These are phyloP conservation scores for Saccostrea echinata DNA, from an alignment of 1,140 invertebrate genomes.

Conservation along the genomic window DNA sequence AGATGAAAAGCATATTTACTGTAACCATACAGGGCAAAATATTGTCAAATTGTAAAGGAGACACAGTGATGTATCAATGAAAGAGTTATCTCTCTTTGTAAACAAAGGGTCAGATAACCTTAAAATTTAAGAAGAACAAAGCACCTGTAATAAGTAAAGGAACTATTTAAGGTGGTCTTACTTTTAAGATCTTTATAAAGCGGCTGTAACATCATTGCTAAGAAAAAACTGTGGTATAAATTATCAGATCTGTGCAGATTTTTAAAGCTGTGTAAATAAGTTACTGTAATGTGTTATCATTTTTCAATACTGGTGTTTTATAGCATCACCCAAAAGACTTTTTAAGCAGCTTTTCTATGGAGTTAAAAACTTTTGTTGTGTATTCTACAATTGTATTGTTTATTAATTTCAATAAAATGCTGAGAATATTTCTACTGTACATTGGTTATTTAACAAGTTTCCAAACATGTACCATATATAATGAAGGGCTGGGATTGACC, in stretches of 20 bases:
- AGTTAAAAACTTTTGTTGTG: neutral
- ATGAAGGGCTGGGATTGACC: no score
- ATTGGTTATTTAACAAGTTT: no score
- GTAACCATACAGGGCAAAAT: no score
- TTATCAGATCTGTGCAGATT: neutral
- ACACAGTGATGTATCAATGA: no score
- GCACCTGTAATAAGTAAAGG: no score
- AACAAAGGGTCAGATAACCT: no score
- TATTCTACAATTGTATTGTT: neutral
- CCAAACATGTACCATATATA: no score
- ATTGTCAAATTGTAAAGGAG: no score
- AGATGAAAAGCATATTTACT: no score
- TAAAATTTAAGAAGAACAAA: no score
- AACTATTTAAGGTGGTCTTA: no score
- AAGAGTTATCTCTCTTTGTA: no score
- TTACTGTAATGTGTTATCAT: neutral
- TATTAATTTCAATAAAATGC: constrained; percentile 20
- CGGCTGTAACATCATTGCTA: neutral
- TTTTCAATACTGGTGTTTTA: neutral
- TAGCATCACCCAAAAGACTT: neutral
- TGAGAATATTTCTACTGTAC: neutral
- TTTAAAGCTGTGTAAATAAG: neutral
- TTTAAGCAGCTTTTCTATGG: neutral
- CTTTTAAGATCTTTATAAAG: neutral
- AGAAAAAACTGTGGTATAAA: neutral